These are phyloP conservation scores for Ricordea florida DNA, from an alignment of 92 coral and sea anemone species.

Conservation along the genomic window DNA sequence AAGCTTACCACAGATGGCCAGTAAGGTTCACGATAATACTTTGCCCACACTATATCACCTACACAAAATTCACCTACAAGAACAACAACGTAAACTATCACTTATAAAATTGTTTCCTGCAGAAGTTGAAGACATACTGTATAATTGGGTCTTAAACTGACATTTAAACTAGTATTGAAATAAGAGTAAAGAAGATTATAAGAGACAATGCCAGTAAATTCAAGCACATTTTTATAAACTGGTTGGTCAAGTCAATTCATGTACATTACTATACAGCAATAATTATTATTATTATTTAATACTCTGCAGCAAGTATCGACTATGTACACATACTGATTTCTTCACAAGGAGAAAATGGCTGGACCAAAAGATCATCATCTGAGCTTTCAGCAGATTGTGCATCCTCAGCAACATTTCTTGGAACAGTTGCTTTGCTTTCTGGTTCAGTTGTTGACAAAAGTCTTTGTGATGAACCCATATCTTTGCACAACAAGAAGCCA, in stretches of 20 bases:
- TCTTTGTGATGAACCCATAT: no score
- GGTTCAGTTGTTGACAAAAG: background rate
- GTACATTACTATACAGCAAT: no score
- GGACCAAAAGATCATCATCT: slow-evolving; percentile 51
- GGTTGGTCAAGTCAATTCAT: no score
- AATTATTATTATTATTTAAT: no score
- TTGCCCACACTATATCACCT: slow-evolving; percentile 85
- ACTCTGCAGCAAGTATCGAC: no score
- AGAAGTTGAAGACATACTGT: no score
- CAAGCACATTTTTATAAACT: background rate
- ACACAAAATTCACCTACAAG: slow-evolving; percentile 19
- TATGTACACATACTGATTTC: slow-evolving; percentile 18
- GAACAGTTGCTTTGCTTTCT: background rate
- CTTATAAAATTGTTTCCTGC: no score
- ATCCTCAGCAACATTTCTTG: background rate
- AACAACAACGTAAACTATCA: background rate
- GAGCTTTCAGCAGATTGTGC: slow-evolving; percentile 25
- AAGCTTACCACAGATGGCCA: slow-evolving; percentile 82
- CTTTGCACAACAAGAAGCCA: no score
- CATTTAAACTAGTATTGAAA: background rate
- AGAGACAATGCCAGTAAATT: background rate
- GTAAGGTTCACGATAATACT: slow-evolving; percentile 45
- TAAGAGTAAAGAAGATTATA: background rate
- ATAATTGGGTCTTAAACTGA: no score
- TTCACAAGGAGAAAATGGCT: slow-evolving; percentile 40